These are phyloP conservation scores for Sinhomidia bicolor DNA, from an alignment of 2,888 invertebrate genomes.

Conservation along the genomic window DNA sequence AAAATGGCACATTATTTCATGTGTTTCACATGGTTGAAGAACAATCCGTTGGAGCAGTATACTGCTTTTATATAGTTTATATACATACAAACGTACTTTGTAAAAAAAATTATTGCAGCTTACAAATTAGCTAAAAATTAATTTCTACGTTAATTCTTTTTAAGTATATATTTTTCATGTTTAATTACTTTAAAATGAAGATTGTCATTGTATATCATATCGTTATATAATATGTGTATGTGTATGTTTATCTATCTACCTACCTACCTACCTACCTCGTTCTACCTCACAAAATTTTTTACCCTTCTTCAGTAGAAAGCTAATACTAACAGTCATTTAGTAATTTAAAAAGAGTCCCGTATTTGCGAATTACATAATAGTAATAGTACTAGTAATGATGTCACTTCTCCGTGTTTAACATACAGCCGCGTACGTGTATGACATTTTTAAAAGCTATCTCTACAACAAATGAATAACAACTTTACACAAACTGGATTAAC, in stretches of 20 bases:
- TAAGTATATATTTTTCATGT: not conserved
- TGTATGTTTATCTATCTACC: not conserved
- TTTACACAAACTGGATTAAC: not conserved
- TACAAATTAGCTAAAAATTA: not conserved
- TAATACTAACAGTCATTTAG: slow-evolving; percentile 43
- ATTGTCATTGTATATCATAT: not conserved
- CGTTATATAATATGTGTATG: not conserved
- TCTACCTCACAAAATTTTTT: not conserved
- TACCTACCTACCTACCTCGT: no score
- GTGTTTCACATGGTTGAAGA: slow-evolving; percentile 40
- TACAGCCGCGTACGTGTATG: no score
- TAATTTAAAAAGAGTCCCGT: slow-evolving; percentile 8
- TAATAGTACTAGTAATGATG: no score
- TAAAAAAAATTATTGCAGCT: slow-evolving; percentile 22
- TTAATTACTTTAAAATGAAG: not conserved
- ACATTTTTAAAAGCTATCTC: not conserved
- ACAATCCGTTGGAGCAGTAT: slow-evolving; percentile 6
- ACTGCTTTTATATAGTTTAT: not conserved
- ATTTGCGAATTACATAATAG: not conserved
- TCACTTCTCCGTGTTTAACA: no score
- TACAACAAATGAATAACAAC: no score
- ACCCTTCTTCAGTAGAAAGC: not conserved
- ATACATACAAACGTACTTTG: slow-evolving; percentile 9
- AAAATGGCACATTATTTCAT: slow-evolving; percentile 63
- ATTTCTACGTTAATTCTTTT: not conserved